Conservation (phyloP, 2,113 vertebrate genomes). For the Rousettus leschenaultii region DNA sequence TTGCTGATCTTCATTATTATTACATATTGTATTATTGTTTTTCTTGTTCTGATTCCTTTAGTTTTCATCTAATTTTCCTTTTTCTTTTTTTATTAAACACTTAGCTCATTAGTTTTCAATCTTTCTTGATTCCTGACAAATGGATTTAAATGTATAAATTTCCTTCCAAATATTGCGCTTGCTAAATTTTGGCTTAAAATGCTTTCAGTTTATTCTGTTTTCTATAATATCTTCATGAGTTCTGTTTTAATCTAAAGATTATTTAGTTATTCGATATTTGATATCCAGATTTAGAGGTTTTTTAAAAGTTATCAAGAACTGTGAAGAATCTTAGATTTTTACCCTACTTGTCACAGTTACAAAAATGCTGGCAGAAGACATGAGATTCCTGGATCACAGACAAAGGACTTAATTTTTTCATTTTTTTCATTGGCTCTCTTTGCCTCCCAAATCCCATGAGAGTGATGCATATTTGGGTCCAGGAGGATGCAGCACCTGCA, state of each 20-base stretch:
- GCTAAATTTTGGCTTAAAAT: constrained; percentile 8
- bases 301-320: not conserved
- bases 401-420: not conserved
- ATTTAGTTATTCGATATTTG: not conserved
- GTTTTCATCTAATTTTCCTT: not conserved
- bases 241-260: not conserved
- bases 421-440: not conserved
- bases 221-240: not conserved
- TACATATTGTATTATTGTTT: not conserved
- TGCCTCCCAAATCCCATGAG: fast-evolving
- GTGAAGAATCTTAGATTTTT: not conserved
- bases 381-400: not conserved
- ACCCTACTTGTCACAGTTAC: not conserved
- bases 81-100: not conserved
- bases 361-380: not conserved
- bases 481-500: not conserved
- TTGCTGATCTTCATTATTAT: not conserved
- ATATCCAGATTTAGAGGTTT: not conserved
- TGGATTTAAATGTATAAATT: not conserved
- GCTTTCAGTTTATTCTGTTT: not conserved
- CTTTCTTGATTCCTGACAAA: not conserved
- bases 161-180: not conserved
- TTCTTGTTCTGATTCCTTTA: not conserved
- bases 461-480: not conserved
- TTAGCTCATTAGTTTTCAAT: not conserved